Evolutionary conservation across 2,113 vertebrate genomes (phyloP), one percentile per base, ranked within the genome.

Genomic region (Platysternon megacephalum): DNA sequence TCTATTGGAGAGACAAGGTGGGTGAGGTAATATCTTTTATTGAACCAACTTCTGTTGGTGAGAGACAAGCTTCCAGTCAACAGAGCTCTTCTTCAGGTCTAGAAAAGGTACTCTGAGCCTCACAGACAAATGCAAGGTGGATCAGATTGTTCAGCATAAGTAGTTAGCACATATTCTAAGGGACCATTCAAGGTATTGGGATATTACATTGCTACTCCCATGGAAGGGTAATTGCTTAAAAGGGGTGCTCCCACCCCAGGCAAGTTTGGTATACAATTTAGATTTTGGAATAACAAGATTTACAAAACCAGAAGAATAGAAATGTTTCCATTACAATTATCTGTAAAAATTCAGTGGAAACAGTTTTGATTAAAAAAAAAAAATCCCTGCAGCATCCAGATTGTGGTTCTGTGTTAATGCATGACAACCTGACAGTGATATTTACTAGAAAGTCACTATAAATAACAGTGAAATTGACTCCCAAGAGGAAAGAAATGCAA

Each of bases 181-280:
- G 35, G 17, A 68, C 13, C 65, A 72, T 39, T 72, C 35, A 39
- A 22, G 16, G n/a, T 46, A 39, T 5, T 89, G 12, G 8, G 90
- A 88, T 90, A 95, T 95, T 90, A 93, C 49, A 94, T 39, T 81
- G 68, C n/a, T 81, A 6, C 49, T 91, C 3, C 28, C 8, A 46
- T 87, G 49, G n/a, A 84, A 89, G 32, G 22, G 29, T 94, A 95
- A 86, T 91, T 42, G 87, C 22, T 58, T 76, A 52, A 93, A 91
- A 94, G 19, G 2, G 14, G 39, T 56, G 82, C 3, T 24, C 5
- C 76, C 83, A 39, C 17, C 51, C 51, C 17, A 79, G 35, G 32
- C 28, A 91, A 94, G 92, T n/a, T 5, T 79, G 78, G 17, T 56
- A 84, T 26, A 84, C 56, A 88, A 95, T 80, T 90, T 82, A 83